Evolutionary conservation across 2,888 invertebrate genomes (phyloP).

Genomic region (Nycteola revayana): DNA sequence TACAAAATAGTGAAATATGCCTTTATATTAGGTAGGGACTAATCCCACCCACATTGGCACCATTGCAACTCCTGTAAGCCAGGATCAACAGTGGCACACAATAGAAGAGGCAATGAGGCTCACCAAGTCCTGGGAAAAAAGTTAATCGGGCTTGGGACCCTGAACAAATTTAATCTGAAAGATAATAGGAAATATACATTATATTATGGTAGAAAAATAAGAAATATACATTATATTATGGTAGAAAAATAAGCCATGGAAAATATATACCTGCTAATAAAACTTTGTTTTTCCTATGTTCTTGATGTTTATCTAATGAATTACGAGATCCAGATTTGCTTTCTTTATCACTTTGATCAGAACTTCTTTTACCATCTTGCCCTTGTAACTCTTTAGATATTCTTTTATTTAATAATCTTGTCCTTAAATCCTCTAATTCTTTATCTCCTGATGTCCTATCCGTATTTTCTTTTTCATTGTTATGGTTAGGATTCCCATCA

Average conservation of each 20-base stretch:
- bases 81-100: too few species aligned
- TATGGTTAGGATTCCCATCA: conserved; percentile 59
- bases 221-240: not conserved
- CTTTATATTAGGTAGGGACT: too few species aligned
- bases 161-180: too few species aligned
- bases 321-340: conserved; percentile 58
- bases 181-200: not conserved
- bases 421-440: conserved; percentile 89
- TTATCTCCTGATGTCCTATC: conserved; percentile 78
- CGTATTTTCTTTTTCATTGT: conserved; percentile 75
- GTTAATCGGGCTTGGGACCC: too few species aligned
- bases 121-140: too few species aligned
- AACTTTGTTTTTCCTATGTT: conserved; percentile 85
- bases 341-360: conserved; percentile 73
- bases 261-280: conserved; percentile 83
- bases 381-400: conserved; percentile 85
- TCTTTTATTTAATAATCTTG: conserved; percentile 86
- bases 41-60: too few species aligned
- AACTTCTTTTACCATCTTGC: conserved; percentile 62
- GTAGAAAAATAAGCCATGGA: not conserved
- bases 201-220: not conserved
- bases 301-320: conserved; percentile 75
- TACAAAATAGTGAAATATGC: too few species aligned
- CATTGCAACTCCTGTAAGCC: too few species aligned
- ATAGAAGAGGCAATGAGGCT: too few species aligned